Conservation (phyloP, 37 sponge, comb jelly and placozoan genomes). For the Geodia barretti region DNA sequence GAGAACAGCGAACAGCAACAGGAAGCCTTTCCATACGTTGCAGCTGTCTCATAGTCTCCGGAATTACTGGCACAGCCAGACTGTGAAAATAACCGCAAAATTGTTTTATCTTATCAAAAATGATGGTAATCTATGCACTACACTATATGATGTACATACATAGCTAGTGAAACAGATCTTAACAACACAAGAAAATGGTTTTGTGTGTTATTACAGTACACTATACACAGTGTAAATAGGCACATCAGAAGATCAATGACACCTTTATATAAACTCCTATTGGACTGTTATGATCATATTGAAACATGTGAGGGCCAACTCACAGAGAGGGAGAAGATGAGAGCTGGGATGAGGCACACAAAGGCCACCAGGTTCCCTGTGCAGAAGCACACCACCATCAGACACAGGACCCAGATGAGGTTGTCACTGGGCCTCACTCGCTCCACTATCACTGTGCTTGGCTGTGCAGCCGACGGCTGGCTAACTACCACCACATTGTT, state of each 20-base stretch:
- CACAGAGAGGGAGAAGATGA: conserved; percentile 23
- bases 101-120: no score
- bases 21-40: conserved; percentile 19
- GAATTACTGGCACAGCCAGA: no score
- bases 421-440: background rate
- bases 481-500: conserved; percentile 17
- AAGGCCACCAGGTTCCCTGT: background rate
- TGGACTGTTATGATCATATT: no score
- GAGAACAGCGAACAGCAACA: conserved; percentile 10
- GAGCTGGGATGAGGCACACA: conserved; percentile 32
- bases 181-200: no score
- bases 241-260: no score
- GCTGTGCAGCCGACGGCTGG: background rate
- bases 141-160: no score
- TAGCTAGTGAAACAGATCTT: no score
- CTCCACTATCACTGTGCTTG: background rate
- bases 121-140: no score
- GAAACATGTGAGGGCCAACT: conserved; percentile 4
- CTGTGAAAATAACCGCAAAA: no score
- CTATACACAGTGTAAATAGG: no score
- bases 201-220: no score
- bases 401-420: conserved; percentile 8
- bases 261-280: no score
- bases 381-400: conserved; percentile 16
- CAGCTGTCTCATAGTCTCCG: conserved; percentile 35